These are phyloP conservation scores for Chiroxiphia lanceolata DNA, from an alignment of 2,797 vertebrate species.

Conservation along the genomic window DNA sequence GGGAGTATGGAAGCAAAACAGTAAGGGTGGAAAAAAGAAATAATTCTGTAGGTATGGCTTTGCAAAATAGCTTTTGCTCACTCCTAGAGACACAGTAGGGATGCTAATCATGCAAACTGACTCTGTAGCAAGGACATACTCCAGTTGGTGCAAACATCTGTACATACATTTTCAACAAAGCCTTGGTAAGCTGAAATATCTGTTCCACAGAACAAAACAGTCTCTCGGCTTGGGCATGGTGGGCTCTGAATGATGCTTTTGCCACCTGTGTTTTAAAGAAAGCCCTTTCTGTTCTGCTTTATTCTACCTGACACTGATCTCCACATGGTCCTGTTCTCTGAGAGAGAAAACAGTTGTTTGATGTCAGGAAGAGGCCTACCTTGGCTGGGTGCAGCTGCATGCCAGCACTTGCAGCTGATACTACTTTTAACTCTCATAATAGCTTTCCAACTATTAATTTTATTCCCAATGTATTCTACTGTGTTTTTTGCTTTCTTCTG, in stretches of 20 bases:
- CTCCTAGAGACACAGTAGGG: neutral
- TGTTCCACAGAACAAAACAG: neutral
- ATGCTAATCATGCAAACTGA: neutral
- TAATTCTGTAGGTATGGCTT: neutral
- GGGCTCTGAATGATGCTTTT: neutral
- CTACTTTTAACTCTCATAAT: neutral
- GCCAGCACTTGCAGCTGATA: neutral
- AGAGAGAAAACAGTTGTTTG: neutral
- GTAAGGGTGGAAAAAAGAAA: neutral
- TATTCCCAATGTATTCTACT: neutral
- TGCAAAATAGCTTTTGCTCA: neutral
- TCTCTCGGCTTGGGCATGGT: neutral
- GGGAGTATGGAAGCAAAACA: neutral
- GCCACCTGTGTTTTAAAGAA: constrained; percentile 2
- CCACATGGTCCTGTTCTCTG: neutral
- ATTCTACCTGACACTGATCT: neutral
- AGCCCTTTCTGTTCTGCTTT: constrained; percentile 3
- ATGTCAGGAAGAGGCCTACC: neutral
- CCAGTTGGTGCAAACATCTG: neutral
- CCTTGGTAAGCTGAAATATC: neutral
- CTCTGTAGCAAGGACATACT: neutral
- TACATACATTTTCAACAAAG: neutral
- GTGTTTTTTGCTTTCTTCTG: neutral
- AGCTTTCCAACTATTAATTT: neutral
- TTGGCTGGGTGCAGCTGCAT: neutral